Evolutionary conservation across 2,888 invertebrate genomes (phyloP), one percentile per base, ranked within the genome.

Genomic region (Tiliacea aurago): DNA sequence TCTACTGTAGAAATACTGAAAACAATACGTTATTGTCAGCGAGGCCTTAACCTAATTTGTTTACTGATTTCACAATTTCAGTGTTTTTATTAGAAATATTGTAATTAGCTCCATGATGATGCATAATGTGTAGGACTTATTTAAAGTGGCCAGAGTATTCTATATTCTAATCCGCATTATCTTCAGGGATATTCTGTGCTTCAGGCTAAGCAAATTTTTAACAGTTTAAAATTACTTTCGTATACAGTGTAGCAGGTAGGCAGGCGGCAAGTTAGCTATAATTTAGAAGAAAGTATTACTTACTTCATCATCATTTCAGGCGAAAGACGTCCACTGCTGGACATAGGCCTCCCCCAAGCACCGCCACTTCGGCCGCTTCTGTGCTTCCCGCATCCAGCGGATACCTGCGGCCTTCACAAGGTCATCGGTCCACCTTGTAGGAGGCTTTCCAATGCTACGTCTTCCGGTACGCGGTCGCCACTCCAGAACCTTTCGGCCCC

Each of bases 11-110:
- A 81, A 84, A 77, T 81, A 83, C 78, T 77, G 78, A 63, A 78
- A 87, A 91, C 91, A 91, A 91, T 91, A 85, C 85, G 76, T 83
- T 81, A 81, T 83, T 86, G 86, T 85, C 73, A 75, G 59, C 47
- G 65, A 85, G 73, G 81, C 88, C 88, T 90, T 90, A 74, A 89
- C 89, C 90, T 87, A 80, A 81, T 84, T 86, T 68, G 77, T 76
- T 73, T 45, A 80, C 33, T 67, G 63, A 81, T 88, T 88, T 87
- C 81, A 82, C 76, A 84, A 85, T 80, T 83, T 70, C 56, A 68
- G 58, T 45, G 67, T 70, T 84, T 74, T 63, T 56, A 72, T 78
- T 78, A 69, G 69, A 37, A 68, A 73, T 53, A 73, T 75, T 76
- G 61, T 76, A 70, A 65, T 75, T 73, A 37, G 53, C 13, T 47